These are phyloP conservation scores for Caenorhabditis remanei DNA, from an alignment of 1,140 invertebrate genomes.

Conservation along the genomic window DNA sequence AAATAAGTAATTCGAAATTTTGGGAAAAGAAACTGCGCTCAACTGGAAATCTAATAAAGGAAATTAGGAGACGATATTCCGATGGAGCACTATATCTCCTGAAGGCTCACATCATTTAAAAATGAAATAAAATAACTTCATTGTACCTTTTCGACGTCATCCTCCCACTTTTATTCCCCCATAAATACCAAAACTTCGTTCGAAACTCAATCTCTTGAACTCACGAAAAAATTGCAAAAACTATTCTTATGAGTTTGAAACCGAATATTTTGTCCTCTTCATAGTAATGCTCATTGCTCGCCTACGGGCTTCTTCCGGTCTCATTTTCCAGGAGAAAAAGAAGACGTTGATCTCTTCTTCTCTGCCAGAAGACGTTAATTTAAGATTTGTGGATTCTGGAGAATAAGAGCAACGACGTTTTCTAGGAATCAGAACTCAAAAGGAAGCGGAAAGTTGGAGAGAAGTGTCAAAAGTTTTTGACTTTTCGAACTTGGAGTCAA, in stretches of 20 bases:
- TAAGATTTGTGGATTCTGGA: background rate
- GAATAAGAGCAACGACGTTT: background rate
- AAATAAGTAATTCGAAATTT: no score
- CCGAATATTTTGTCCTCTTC: constrained; percentile 19
- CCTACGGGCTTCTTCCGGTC: constrained; percentile 13
- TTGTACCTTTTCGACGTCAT: background rate
- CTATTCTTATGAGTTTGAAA: constrained; percentile 39
- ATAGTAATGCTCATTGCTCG: constrained; percentile 6
- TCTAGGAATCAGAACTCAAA: background rate
- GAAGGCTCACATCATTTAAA: no score
- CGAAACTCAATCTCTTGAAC: constrained; percentile 34
- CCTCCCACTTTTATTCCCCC: background rate
- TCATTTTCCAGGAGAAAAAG: constrained; percentile 16
- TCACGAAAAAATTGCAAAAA: background rate
- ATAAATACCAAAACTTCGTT: background rate
- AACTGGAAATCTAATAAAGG: no score
- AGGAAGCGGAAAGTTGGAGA: background rate
- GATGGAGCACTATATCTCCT: no score
- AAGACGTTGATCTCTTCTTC: background rate
- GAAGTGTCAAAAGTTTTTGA: background rate
- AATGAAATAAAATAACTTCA: no score
- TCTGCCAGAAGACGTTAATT: background rate
- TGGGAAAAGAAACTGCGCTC: no score
- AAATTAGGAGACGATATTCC: no score
- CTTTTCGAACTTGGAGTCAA: constrained; percentile 45